These are phyloP conservation scores for Rhagonycha fulva DNA, from an alignment of 2,888 invertebrate species.

Conservation along the genomic window DNA sequence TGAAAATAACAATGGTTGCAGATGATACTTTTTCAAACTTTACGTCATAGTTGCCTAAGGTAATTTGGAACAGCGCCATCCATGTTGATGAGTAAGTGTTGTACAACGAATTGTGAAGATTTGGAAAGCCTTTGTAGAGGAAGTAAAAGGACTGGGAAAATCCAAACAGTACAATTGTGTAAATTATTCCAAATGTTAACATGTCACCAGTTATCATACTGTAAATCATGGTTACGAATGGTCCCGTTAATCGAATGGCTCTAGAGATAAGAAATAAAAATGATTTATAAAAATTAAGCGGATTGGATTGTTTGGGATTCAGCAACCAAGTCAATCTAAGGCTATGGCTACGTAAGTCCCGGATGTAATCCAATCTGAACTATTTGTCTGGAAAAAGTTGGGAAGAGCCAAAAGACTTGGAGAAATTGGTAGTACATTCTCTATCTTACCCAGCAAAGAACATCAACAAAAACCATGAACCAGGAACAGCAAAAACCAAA, in stretches of 20 bases:
- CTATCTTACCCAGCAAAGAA: conserved; percentile 92
- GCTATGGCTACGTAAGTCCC: no score
- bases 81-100: conserved; percentile 88
- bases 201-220: conserved; percentile 99
- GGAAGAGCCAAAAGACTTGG: no score
- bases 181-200: conserved; percentile 97
- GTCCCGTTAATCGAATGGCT: conserved; percentile 92
- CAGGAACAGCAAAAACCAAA: conserved; percentile 89
- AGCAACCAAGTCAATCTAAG: no score
- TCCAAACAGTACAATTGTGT: conserved; percentile 90
- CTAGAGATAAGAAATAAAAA: conserved; percentile 57
- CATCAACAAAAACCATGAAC: conserved; percentile 96
- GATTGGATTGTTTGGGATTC: no score
- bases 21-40: conserved; percentile 49
- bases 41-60: conserved; percentile 96
- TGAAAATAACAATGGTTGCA: not conserved
- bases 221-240: conserved; percentile 99
- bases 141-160: conserved; percentile 97
- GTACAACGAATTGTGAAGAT: conserved; percentile 79
- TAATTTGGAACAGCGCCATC: conserved; percentile 98
- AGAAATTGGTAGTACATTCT: conserved; percentile 3
- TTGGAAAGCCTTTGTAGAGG: conserved; percentile 88
- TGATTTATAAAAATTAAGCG: no score
- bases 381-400: no score
- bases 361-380: no score